phyloP scores from a whole-genome alignment of 2,888 invertebrate genomes.

The Germaria angustata region DNA sequence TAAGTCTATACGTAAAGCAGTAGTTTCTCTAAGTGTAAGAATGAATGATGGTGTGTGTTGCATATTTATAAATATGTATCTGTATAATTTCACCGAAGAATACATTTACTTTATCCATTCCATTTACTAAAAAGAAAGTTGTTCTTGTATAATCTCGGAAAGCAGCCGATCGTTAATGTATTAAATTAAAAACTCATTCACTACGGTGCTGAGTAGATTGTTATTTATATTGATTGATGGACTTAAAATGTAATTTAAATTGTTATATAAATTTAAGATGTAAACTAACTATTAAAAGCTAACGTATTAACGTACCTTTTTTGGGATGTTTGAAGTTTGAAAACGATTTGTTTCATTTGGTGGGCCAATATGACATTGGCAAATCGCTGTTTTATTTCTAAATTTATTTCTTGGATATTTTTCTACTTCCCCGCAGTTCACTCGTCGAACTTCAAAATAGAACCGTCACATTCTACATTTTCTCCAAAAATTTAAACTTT shows the following conservation, averaged over 20 bases:
- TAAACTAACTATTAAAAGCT: background rate
- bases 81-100: background rate
- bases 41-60: conserved; percentile 25
- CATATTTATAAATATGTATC: conserved; percentile 31
- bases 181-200: conserved; percentile 55
- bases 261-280: background rate
- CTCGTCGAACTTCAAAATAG: too few species aligned
- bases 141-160: background rate
- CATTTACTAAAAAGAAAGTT: conserved; percentile 5
- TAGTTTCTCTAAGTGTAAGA: conserved; percentile 12
- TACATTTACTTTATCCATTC: conserved; percentile 34
- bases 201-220: background rate
- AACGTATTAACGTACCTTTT: too few species aligned
- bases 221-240: conserved; percentile 24
- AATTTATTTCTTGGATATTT: too few species aligned
- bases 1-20: background rate
- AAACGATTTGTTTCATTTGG: too few species aligned
- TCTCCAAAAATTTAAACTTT: too few species aligned
- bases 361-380: too few species aligned
- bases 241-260: background rate
- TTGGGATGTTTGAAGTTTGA: too few species aligned
- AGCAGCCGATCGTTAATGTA: conserved; percentile 32
- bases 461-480: too few species aligned
- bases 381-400: too few species aligned
- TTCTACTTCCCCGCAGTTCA: too few species aligned